Conservation (phyloP, 2,113 vertebrate species). For the Passer montanus region DNA sequence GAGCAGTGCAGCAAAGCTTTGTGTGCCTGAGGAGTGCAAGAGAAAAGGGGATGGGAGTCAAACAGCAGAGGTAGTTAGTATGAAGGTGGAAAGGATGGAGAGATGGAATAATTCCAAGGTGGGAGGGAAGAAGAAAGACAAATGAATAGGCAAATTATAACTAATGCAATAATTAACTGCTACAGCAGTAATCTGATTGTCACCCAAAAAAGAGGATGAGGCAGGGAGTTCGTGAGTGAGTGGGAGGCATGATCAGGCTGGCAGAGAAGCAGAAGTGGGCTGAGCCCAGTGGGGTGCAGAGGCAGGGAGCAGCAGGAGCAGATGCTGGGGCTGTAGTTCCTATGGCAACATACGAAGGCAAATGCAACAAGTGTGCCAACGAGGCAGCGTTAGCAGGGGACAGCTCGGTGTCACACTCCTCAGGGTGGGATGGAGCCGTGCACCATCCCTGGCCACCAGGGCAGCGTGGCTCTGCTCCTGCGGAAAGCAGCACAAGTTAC, state of each 20-base stretch:
- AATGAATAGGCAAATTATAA: constrained; percentile 16
- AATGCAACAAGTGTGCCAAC: background rate
- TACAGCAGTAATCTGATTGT: background rate
- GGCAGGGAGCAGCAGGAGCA: background rate
- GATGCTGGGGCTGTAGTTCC: constrained; percentile 35
- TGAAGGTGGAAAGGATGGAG: background rate
- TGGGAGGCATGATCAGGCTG: background rate
- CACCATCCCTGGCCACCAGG: background rate
- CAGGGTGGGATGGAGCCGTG: background rate
- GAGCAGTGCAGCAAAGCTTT: background rate
- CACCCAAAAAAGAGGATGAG: background rate
- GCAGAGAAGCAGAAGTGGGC: background rate
- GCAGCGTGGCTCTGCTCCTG: background rate
- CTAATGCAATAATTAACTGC: constrained; percentile 22
- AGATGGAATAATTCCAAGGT: background rate
- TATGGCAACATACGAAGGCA: background rate
- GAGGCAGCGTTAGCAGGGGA: background rate
- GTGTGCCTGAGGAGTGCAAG: background rate
- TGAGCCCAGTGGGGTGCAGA: background rate
- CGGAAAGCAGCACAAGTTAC: background rate
- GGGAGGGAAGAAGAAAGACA: background rate
- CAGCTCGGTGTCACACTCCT: accelerated
- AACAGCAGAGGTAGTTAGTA: background rate
- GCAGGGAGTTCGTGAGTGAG: background rate
- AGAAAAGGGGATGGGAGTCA: background rate